phyloP scores from a whole-genome alignment of 2,113 vertebrate genomes.

The Poicephalus meyeri region DNA sequence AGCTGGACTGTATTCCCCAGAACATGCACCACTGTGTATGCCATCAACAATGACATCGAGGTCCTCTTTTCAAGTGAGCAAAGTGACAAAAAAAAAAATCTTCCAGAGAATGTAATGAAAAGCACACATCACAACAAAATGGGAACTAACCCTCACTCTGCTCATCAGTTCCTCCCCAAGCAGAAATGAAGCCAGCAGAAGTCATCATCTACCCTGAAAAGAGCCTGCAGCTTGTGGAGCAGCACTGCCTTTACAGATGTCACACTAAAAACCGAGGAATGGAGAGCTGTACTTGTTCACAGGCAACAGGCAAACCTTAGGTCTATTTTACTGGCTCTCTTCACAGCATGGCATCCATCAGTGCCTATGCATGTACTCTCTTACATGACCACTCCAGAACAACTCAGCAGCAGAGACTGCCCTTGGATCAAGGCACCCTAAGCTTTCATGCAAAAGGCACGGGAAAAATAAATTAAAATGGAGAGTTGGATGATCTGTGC shows the following conservation, averaged over 20 bases:
- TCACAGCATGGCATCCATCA: not conserved
- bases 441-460: not conserved
- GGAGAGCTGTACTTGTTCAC: not conserved
- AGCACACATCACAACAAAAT: not conserved
- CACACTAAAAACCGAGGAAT: not conserved
- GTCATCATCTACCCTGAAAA: not conserved
- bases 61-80: not conserved
- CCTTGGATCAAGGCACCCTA: not conserved
- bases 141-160: not conserved
- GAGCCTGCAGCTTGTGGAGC: not conserved
- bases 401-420: not conserved
- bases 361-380: not conserved
- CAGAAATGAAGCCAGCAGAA: not conserved
- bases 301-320: not conserved
- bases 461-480: not conserved
- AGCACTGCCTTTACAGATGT: not conserved
- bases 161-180: not conserved
- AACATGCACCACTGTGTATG: fast-evolving
- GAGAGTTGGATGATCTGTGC: not conserved
- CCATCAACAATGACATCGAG: fast-evolving
- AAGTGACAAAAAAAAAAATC: not conserved
- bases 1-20: not conserved
- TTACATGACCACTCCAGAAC: not conserved
- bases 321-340: not conserved
- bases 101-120: not conserved